Conservation (phyloP, 2,888 invertebrate species). For the Synanthedon tipuliformis region DNA sequence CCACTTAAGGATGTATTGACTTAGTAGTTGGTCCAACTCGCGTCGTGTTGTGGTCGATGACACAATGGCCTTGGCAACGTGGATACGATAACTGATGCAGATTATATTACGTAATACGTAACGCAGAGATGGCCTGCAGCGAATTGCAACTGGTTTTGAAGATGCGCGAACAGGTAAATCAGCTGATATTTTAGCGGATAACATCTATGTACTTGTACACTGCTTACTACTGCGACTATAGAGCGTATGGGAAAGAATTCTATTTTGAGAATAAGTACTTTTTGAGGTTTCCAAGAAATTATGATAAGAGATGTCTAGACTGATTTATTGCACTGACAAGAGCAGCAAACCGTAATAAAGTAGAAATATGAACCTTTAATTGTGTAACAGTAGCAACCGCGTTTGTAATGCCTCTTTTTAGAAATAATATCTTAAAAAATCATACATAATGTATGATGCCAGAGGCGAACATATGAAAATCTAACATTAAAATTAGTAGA, state of each 20-base stretch:
- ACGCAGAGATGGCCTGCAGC: conserved; percentile 42
- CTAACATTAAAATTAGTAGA: conserved; percentile 16
- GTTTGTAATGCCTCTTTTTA: too few relatives aligned
- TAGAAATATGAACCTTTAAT: conserved; percentile 7
- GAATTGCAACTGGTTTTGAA: conserved; percentile 49
- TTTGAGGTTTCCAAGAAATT: conserved; percentile 8
- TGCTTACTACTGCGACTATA: conserved; percentile 7
- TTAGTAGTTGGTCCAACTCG: conserved; percentile 34
- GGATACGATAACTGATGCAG: conserved; percentile 41
- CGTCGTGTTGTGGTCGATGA: conserved; percentile 35
- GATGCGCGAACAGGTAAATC: conserved; percentile 29
- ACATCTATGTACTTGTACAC: conserved; percentile 2
- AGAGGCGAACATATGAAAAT: conserved; percentile 10
- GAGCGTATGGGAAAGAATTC: conserved; percentile 20
- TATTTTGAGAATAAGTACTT: conserved; percentile 5
- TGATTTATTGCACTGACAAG: not conserved
- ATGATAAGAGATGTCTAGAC: conserved; percentile 7
- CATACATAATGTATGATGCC: conserved; percentile 2
- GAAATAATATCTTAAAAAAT: too few relatives aligned
- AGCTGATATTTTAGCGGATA: conserved; percentile 33
- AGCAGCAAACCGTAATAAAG: conserved; percentile 4
- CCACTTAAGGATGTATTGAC: conserved; percentile 53
- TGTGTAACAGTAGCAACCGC: not conserved
- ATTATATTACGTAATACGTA: conserved; percentile 44
- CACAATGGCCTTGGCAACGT: conserved; percentile 33